These are phyloP conservation scores for Phoronis australis DNA, from an alignment of 2,888 invertebrate genomes.

Conservation along the genomic window DNA sequence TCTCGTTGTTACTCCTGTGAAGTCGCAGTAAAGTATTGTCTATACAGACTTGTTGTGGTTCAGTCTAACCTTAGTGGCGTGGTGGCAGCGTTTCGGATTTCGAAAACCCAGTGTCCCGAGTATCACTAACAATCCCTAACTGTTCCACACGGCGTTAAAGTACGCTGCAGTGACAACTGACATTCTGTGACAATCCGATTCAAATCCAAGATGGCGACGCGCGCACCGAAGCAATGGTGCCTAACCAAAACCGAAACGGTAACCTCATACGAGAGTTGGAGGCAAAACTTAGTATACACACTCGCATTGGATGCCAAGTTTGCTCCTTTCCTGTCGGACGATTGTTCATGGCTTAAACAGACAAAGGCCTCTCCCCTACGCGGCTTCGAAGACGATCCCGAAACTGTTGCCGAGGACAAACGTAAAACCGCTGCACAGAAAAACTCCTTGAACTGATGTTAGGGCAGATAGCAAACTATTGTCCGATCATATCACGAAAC, in stretches of 20 bases:
- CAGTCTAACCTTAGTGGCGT: too few relatives aligned
- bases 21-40: too few relatives aligned
- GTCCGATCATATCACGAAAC: constrained; percentile 10
- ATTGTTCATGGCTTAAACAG: constrained; percentile 10
- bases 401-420: neutral
- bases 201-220: constrained; percentile 2
- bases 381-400: constrained; percentile 8
- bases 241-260: constrained; percentile 3
- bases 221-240: neutral
- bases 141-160: too few relatives aligned
- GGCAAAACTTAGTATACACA: constrained; percentile 14
- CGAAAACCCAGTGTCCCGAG: too few relatives aligned
- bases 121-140: too few relatives aligned
- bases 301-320: constrained; percentile 14
- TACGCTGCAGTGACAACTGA: too few relatives aligned
- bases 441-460: constrained; percentile 14
- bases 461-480: constrained; percentile 18
- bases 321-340: constrained; percentile 11
- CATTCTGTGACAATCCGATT: too few relatives aligned
- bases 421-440: constrained; percentile 14
- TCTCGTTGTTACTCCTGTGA: too few relatives aligned
- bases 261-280: constrained; percentile 14
- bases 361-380: constrained; percentile 12
- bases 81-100: too few relatives aligned
- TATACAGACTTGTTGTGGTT: too few relatives aligned